phyloP scores from a whole-genome alignment of 2,113 vertebrate genomes.

The Chaetodon auriga region DNA sequence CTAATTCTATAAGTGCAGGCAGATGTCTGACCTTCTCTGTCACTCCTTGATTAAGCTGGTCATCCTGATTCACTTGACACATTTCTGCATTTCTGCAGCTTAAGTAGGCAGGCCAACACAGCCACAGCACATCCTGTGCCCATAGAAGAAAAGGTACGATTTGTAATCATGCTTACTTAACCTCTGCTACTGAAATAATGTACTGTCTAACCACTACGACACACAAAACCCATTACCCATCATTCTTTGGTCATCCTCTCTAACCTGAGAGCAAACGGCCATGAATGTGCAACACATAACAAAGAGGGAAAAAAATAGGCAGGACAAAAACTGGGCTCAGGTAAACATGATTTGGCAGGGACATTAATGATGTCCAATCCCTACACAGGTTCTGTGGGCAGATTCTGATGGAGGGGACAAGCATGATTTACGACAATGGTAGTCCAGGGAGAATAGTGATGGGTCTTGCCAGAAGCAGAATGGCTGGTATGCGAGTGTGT shows the following conservation, averaged over 20 bases:
- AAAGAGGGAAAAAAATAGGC: constrained; percentile 44
- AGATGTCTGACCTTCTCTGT: background rate
- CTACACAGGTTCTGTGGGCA: constrained; percentile 70
- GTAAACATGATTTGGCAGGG: constrained; percentile 76
- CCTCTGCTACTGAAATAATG: constrained; percentile 31
- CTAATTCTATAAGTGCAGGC: background rate
- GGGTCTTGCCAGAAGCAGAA: constrained; percentile 68
- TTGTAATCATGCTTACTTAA: constrained; percentile 16
- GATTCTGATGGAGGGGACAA: constrained; percentile 70
- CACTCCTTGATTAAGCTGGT: background rate
- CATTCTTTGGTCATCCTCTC: constrained; percentile 41
- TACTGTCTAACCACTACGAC: constrained; percentile 41
- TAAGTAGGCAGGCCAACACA: background rate
- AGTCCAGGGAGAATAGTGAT: constrained; percentile 66
- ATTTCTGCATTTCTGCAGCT: constrained; percentile 7
- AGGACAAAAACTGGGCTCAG: constrained; percentile 72
- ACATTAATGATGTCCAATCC: constrained; percentile 75
- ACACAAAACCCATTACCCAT: constrained; percentile 50
- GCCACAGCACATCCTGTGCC: background rate
- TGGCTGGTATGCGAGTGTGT: constrained; percentile 58
- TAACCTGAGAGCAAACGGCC: constrained; percentile 57
- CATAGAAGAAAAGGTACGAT: constrained; percentile 24
- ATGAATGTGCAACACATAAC: constrained; percentile 66
- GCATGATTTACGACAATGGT: constrained; percentile 79
- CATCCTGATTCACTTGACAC: constrained; percentile 19